phyloP scores from a whole-genome alignment of 2,888 invertebrate genomes.

The Volucella inflata region DNA sequence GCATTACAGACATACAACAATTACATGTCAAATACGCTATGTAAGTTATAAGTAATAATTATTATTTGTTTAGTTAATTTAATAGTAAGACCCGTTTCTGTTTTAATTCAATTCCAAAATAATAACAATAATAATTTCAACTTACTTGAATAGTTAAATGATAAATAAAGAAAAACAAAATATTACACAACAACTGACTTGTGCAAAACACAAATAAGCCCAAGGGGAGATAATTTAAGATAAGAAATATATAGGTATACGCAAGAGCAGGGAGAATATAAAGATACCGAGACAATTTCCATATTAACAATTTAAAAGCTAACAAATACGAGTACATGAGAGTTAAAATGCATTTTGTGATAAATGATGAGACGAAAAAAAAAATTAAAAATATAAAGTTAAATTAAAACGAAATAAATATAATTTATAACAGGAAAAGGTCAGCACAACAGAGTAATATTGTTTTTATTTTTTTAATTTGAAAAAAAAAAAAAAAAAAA shows the following conservation, averaged over 20 bases:
- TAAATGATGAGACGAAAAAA: slow-evolving; percentile 39
- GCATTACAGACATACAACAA: slow-evolving; percentile 34
- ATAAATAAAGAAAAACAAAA: slow-evolving; percentile 12
- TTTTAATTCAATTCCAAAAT: slow-evolving; percentile 27
- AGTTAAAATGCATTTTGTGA: slow-evolving; percentile 68
- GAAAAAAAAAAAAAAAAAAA: slow-evolving; percentile 57
- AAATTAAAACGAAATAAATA: slow-evolving; percentile 25
- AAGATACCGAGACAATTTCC: slow-evolving; percentile 58
- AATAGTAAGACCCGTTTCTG: slow-evolving; percentile 22
- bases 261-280: slow-evolving; percentile 53
- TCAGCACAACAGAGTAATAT: slow-evolving; percentile 69
- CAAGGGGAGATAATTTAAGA: slow-evolving; percentile 30
- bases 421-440: slow-evolving; percentile 62
- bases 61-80: slow-evolving; percentile 2
- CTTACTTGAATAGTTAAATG: slow-evolving; percentile 41
- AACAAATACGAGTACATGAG: slow-evolving; percentile 73
- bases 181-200: slow-evolving; percentile 49
- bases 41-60: slow-evolving; percentile 45
- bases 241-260: slow-evolving; percentile 53
- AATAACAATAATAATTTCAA: slow-evolving; percentile 37
- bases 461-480: neutral
- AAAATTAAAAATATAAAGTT: slow-evolving; percentile 49
- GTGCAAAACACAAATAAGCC: slow-evolving; percentile 72
- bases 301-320: slow-evolving; percentile 68
- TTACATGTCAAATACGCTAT: slow-evolving; percentile 52